Evolutionary conservation across 2,113 vertebrate species (phyloP).

Genomic region (Eurystomus gularis): DNA sequence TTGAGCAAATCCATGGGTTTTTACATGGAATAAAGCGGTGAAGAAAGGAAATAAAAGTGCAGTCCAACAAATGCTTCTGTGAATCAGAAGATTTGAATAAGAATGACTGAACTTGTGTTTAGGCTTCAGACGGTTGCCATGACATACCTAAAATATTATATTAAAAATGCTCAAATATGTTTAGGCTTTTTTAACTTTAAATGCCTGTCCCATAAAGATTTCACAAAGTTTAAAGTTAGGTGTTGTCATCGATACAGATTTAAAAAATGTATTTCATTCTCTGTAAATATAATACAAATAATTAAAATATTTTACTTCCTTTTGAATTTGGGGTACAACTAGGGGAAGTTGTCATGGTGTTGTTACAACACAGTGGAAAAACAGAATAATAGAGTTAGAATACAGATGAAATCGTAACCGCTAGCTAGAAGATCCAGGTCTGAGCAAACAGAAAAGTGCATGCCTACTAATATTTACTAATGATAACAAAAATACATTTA

Average conservation of each 20-base stretch:
- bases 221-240: background rate
- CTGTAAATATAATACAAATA: background rate
- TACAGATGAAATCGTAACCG: background rate
- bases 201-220: background rate
- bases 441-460: background rate
- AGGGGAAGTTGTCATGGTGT: accelerated
- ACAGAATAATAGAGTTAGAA: background rate
- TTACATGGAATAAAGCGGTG: background rate
- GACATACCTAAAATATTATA: background rate
- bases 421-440: background rate
- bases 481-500: background rate
- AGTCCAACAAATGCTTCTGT: background rate
- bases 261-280: background rate
- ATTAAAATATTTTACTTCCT: background rate
- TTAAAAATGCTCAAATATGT: background rate
- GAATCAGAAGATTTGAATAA: background rate
- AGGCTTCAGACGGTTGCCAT: background rate
- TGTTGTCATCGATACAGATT: background rate
- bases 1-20: background rate
- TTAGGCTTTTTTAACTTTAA: background rate
- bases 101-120: background rate
- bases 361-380: background rate
- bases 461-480: background rate
- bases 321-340: background rate
- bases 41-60: background rate